Base-by-base conservation (phyloP, 2,797 vertebrate species). In the Moxostoma hubbsi region DNA sequence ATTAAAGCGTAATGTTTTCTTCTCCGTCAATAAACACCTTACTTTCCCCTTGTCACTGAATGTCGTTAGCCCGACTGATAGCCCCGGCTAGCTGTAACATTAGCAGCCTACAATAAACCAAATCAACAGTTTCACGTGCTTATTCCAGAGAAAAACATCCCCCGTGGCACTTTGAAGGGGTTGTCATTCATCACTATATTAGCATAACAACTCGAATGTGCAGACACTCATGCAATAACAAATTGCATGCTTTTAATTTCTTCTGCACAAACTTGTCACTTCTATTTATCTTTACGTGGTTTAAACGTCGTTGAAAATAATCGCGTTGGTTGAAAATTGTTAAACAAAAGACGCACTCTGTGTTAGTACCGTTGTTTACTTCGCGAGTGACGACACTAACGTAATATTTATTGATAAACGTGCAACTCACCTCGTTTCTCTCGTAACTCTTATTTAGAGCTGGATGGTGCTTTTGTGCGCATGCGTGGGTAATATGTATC, bases 1-100 rank as follows among this genome's bases (percentile, higher is more conserved):
- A 90, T 90, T 87, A 86, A 70, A 87, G 87, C 82, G 79, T 49
- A 64, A 85, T 93, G 92, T 93, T 94, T 93, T 93, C 86, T 83
- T 84, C 87, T 80, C 85, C 80, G 81, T 82, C 78, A 79, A 75
- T 83, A 89, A 93, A 94, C 93, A 92, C 90, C 92, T 90, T 90
- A 94, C 93, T 95, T 94, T 94, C 91, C 91, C 92, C 92, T 94
- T 94, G 94, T 94, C 94, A 93, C 93, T 94, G 94, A 94, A 94
- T 94, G 93, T 93, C 91, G 88, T 85, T 86, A 86, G 85, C 86
- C 69, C 47, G 55, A 71, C 61, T 57, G 82, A 84, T 87, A 86
- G 81, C 83, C 36, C 66, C 88, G 81, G 87, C 24, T 89, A 87
- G 92, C 91, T 91, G 90, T 92, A 89, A 90, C 91, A 91, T 91